Evolutionary conservation across 2,797 vertebrate species (phyloP).

Genomic region (Peromyscus attwateri): DNA sequence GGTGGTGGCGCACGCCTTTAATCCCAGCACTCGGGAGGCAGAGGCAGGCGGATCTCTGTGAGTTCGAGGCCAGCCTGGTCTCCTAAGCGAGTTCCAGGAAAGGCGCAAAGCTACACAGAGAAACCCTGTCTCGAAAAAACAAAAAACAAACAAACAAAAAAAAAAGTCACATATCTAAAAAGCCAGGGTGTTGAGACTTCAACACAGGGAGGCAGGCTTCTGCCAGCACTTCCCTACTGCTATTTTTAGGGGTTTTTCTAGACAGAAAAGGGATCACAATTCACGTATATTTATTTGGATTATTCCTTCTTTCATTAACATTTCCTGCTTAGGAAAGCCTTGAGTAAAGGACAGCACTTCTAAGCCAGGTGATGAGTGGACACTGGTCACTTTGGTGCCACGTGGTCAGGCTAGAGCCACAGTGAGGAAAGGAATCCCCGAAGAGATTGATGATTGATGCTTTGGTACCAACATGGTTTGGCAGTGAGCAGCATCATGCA

Average conservation of each 20-base stretch:
- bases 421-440: not conserved
- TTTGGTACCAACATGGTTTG: not conserved
- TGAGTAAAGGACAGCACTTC: not conserved
- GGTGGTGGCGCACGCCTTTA: no score
- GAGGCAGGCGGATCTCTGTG: no score
- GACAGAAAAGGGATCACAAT: not conserved
- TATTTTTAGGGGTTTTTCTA: constrained; percentile 1
- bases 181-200: not conserved
- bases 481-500: not conserved
- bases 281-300: not conserved
- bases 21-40: no score
- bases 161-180: not conserved
- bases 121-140: no score
- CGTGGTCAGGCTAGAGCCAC: not conserved
- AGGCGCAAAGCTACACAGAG: no score
- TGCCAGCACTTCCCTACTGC: not conserved
- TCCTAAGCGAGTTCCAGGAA: no score
- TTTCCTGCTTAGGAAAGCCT: constrained; percentile 10
- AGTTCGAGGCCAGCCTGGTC: no score
- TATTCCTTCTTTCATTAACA: not conserved
- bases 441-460: not conserved
- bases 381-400: not conserved
- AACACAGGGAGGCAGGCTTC: not conserved
- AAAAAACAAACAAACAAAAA: no score
- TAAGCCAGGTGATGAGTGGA: not conserved